These are phyloP conservation scores for Buathra laborator DNA, from an alignment of 2,888 invertebrate species.

Conservation along the genomic window DNA sequence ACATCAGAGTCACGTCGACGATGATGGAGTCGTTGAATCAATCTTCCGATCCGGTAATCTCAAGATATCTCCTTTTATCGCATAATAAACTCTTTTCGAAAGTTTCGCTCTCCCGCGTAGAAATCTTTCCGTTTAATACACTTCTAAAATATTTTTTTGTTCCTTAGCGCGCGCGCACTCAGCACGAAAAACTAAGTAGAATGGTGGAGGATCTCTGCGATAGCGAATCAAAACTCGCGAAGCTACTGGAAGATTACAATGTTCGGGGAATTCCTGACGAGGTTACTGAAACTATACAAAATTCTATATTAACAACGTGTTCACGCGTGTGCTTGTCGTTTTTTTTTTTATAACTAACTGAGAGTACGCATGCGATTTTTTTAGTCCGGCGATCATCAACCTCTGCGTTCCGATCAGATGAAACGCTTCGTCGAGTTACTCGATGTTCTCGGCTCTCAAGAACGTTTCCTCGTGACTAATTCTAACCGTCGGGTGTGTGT, in stretches of 20 bases:
- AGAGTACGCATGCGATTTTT: constrained; percentile 70
- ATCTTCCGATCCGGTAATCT: constrained; percentile 89
- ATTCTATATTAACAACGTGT: neutral
- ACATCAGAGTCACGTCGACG: constrained; percentile 90
- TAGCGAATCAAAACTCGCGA: constrained; percentile 89
- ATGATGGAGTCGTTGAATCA: constrained; percentile 90
- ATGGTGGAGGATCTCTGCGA: constrained; percentile 90
- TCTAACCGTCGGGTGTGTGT: constrained; percentile 76
- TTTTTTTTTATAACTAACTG: constrained; percentile 65
- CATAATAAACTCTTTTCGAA: no score
- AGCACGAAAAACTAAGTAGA: constrained; percentile 88
- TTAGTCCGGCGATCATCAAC: constrained; percentile 86
- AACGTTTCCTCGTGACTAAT: constrained; percentile 75
- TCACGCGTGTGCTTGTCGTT: constrained; percentile 1
- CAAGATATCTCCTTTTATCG: neutral
- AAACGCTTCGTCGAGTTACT: constrained; percentile 77
- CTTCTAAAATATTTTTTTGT: constrained; percentile 28
- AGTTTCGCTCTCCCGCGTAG: neutral
- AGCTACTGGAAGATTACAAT: constrained; percentile 86
- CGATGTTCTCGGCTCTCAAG: constrained; percentile 77
- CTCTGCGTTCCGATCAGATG: constrained; percentile 85
- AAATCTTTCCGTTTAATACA: constrained; percentile 1
- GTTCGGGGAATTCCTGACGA: constrained; percentile 78
- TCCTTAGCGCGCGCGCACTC: constrained; percentile 82
- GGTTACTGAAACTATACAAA: constrained; percentile 73